A percentile compares a stretch with the other conserved stretches of the same genome.
phyloP scores from a whole-genome alignment of 2,888 invertebrate genomes.

The Eremobia ochroleuca region DNA sequence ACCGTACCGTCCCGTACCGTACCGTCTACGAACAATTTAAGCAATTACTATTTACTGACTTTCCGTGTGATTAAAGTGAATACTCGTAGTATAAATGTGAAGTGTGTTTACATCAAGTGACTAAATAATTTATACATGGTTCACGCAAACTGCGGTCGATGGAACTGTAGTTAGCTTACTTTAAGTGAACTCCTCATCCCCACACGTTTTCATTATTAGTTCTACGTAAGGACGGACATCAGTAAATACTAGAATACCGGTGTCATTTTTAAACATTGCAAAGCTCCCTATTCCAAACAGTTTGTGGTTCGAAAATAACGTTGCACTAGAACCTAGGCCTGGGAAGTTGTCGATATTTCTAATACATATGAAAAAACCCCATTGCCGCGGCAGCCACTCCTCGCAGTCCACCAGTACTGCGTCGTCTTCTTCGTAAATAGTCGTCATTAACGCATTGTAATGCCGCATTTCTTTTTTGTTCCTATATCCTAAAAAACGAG shows the following conservation, averaged over 20 bases:
- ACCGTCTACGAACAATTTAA: no score
- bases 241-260: conserved; percentile 18
- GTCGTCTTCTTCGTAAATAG: neutral
- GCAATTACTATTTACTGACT: no score
- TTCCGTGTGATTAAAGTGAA: neutral
- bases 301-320: neutral
- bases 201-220: conserved; percentile 1
- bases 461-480: neutral
- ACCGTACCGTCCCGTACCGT: no score
- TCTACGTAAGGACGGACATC: conserved; percentile 8
- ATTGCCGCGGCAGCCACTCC: conserved; percentile 22
- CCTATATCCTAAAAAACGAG: no score
- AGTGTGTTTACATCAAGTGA: no score
- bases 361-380: conserved; percentile 28
- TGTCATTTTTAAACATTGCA: conserved; percentile 5
- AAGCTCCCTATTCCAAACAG: conserved; percentile 19
- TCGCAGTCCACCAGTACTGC: conserved; percentile 9
- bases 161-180: no score
- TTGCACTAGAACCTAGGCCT: conserved; percentile 5
- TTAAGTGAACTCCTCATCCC: neutral
- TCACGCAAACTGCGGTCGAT: no score
- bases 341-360: conserved; percentile 7
- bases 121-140: no score
- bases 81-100: neutral
- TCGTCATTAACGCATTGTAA: neutral